A percentile compares a stretch with the other conserved stretches of the same genome.
phyloP scores from a whole-genome alignment of 2,888 invertebrate species.

The Fragum whitleyi region DNA sequence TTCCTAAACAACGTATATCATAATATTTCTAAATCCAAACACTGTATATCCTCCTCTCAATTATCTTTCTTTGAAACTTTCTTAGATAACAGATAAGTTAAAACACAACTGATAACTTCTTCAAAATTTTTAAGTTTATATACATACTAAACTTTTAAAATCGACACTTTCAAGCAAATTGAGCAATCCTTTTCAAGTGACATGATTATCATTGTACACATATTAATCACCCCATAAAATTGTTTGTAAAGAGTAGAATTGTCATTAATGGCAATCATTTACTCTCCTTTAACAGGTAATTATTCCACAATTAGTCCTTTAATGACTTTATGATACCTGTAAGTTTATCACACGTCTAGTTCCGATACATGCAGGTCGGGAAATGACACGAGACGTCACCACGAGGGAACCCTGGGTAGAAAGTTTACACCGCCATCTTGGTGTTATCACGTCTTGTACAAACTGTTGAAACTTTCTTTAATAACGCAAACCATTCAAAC shows the following conservation, averaged over 20 bases:
- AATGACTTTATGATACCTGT: constrained; percentile 27
- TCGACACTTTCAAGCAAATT: constrained; percentile 20
- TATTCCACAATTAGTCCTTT: constrained; percentile 36
- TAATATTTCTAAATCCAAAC: background rate
- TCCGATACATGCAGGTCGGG: constrained; percentile 29
- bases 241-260: constrained; percentile 19
- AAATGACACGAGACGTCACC: constrained; percentile 50
- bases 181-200: constrained; percentile 24
- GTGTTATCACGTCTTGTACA: constrained; percentile 14
- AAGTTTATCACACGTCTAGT: constrained; percentile 58
- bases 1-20: background rate
- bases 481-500: background rate
- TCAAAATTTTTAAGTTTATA: background rate
- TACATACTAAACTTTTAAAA: background rate
- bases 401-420: constrained; percentile 41
- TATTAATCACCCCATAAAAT: background rate
- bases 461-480: constrained; percentile 18
- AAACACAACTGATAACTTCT: background rate
- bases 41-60: background rate
- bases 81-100: no score
- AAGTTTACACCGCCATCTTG: constrained; percentile 26
- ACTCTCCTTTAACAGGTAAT: constrained; percentile 56
- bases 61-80: no score
- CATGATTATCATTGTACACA: background rate
- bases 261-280: constrained; percentile 59